Conservation (phyloP, 2,888 invertebrate genomes). For the Caenorhabditis sp. region DNA sequence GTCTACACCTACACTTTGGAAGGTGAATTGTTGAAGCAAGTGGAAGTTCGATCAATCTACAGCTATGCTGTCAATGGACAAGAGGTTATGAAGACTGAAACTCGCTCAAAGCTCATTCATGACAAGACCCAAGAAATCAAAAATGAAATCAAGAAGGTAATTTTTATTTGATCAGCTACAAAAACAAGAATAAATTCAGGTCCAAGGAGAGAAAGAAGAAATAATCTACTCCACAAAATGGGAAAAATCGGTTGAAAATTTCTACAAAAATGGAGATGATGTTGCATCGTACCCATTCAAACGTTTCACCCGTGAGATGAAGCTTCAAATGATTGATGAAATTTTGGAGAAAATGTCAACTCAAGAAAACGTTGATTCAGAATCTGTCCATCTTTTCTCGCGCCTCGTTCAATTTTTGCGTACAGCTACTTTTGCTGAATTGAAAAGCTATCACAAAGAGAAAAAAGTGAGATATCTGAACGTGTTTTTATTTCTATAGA, state of each 20-base stretch:
- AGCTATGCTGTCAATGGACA: slow-evolving; percentile 41
- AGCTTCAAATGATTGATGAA: slow-evolving; percentile 38
- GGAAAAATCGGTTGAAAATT: slow-evolving; percentile 50
- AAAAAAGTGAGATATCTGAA: slow-evolving; percentile 22
- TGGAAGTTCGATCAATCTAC: slow-evolving; percentile 49
- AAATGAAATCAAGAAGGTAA: slow-evolving; percentile 37
- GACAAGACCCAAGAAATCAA: slow-evolving; percentile 36
- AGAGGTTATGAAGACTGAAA: slow-evolving; percentile 44
- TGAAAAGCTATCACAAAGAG: slow-evolving; percentile 40
- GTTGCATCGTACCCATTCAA: slow-evolving; percentile 41
- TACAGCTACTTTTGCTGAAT: slow-evolving; percentile 42
- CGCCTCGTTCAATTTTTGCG: slow-evolving; percentile 56
- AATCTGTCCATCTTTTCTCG: slow-evolving; percentile 44
- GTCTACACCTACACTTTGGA: slow-evolving; percentile 46
- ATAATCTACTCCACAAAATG: slow-evolving; percentile 48
- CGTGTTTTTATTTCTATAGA: background rate
- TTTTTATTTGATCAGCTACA: background rate
- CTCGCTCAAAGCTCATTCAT: slow-evolving; percentile 38
- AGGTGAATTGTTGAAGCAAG: slow-evolving; percentile 41
- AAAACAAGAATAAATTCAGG: slow-evolving; percentile 10
- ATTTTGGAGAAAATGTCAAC: slow-evolving; percentile 43
- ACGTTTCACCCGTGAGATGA: slow-evolving; percentile 44
- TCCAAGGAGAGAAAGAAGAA: slow-evolving; percentile 41
- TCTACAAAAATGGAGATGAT: slow-evolving; percentile 56
- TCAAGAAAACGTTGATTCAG: slow-evolving; percentile 44